Evolutionary conservation across 2,888 invertebrate species (phyloP), one percentile per base, ranked within the genome.

Genomic region (Andrena bicolor): DNA sequence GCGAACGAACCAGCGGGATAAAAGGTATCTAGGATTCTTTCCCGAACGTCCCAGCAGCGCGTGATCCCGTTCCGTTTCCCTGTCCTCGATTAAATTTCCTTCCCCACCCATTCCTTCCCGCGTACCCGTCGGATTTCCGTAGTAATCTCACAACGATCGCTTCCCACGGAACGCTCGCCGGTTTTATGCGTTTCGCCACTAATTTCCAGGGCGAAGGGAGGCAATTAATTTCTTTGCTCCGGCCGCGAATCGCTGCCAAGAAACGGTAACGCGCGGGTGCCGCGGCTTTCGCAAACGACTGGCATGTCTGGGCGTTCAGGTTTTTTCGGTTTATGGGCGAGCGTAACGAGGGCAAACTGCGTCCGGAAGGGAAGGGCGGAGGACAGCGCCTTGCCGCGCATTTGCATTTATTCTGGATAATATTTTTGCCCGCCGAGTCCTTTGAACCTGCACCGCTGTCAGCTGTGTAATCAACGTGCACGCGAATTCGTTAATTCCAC

Each of bases 21-120:
- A 70, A 81, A 30, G 56, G 41, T 69, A 41, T 5, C 65, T 35
- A 69, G 63, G 16, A 66, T 82, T 70, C 76, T 79, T 76, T 76
- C 51, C 6, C 71, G 28, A 30, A 41, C 13, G 49, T 41, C 26
- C 26, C 68, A 16, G 20, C 10, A 26, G 16, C 30, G 35, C 23
- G 26, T 6, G 26, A 26, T 4, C 2, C 5, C 6, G n/a, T 49
- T 16, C 13, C 10, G 16, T 41, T 20, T 61, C 35, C 60, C 20
- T 53, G 28, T 60, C 60, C 28, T n/a, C 74, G 68, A 74, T 69
- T 26, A 64, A 58, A 60, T 63, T 64, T 35, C n/a, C 10, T 16
- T n/a, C 30, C 23, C 2, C 4, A 13, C 7, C 13, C 10, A 0
- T 16, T 10, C 4, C 16, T 16, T 2, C 2, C 23, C 7, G 4